These are phyloP conservation scores for Euclidia mi DNA, from an alignment of 2,888 invertebrate genomes.

Conservation along the genomic window DNA sequence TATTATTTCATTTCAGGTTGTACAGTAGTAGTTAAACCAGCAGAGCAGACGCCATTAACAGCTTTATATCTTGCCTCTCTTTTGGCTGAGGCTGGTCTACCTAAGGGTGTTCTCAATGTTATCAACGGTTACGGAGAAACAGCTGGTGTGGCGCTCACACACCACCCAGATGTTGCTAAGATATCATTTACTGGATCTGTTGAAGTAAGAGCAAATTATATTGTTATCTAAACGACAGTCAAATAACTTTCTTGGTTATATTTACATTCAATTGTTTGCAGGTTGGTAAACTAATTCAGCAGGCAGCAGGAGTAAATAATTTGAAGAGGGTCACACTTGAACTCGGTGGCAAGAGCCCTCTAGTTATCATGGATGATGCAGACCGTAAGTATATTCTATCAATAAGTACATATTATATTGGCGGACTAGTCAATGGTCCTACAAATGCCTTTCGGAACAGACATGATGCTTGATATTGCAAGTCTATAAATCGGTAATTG, in stretches of 20 bases:
- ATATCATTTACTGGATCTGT: conserved; percentile 93
- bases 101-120: conserved; percentile 96
- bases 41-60: conserved; percentile 97
- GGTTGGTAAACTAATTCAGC: conserved; percentile 91
- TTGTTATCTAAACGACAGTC: too few relatives aligned
- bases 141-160: conserved; percentile 94
- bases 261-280: conserved; percentile 11
- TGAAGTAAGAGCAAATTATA: conserved; percentile 79
- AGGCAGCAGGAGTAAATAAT: conserved; percentile 93
- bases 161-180: conserved; percentile 94
- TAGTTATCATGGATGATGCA: conserved; percentile 95
- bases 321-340: conserved; percentile 95
- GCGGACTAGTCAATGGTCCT: too few relatives aligned
- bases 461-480: too few relatives aligned
- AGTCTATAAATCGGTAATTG: too few relatives aligned
- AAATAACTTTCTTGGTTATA: background rate
- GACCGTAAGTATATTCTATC: conserved; percentile 89
- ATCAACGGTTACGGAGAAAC: conserved; percentile 95
- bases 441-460: too few relatives aligned
- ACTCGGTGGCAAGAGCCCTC: conserved; percentile 96
- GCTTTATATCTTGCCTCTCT: conserved; percentile 96
- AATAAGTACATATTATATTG: too few relatives aligned
- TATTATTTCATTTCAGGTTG: conserved; percentile 92
- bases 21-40: conserved; percentile 96
- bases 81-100: conserved; percentile 95